Evolutionary conservation across 2,797 vertebrate species (phyloP).

Genomic region (Clangula hyemalis): DNA sequence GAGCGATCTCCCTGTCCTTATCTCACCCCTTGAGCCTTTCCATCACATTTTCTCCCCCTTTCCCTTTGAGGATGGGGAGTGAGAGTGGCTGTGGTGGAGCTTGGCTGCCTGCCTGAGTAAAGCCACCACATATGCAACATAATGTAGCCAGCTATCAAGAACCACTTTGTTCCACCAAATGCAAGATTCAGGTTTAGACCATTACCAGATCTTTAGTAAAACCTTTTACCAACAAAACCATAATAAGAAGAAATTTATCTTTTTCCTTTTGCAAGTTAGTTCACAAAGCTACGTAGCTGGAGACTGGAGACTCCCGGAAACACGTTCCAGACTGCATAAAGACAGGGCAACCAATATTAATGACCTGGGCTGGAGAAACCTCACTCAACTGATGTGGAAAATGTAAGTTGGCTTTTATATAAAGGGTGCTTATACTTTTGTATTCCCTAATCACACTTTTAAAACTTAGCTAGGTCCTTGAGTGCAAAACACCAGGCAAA

Average conservation of each 20-base stretch:
- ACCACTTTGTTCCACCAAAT: background rate
- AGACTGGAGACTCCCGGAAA: background rate
- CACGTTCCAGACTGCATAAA: background rate
- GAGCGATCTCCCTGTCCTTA: too few relatives aligned
- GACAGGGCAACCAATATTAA: background rate
- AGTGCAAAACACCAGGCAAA: background rate
- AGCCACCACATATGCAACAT: background rate
- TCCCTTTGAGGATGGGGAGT: too few relatives aligned
- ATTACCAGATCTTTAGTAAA: background rate
- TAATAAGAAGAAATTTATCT: background rate
- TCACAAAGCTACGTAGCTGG: background rate
- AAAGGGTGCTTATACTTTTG: slow-evolving; percentile 69
- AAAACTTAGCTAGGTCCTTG: slow-evolving; percentile 66
- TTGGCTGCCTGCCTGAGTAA: too few relatives aligned
- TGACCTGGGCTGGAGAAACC: background rate
- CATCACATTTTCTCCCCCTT: too few relatives aligned
- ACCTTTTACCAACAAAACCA: background rate
- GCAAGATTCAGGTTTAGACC: background rate
- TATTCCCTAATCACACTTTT: slow-evolving; percentile 44
- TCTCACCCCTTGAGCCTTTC: too few relatives aligned
- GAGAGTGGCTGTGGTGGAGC: too few relatives aligned
- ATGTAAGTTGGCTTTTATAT: slow-evolving; percentile 68
- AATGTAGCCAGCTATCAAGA: background rate
- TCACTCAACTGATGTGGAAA: slow-evolving; percentile 57
- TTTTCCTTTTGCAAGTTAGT: slow-evolving; percentile 62